phyloP scores from a whole-genome alignment of 2,113 vertebrate genomes.

The Panthera tigris region DNA sequence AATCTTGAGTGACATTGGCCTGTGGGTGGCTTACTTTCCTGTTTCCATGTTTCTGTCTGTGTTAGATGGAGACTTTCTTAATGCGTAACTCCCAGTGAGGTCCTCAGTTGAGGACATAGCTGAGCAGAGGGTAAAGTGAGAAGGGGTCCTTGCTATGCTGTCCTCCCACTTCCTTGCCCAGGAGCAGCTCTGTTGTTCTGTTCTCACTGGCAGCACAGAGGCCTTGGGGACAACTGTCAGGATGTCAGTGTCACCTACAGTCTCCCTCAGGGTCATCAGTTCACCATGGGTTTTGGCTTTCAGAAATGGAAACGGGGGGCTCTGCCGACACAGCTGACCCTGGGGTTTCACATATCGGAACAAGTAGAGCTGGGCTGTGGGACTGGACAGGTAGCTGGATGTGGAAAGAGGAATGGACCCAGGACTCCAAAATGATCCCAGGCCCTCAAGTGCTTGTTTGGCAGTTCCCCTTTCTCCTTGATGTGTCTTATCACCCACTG shows the following conservation, averaged over 20 bases:
- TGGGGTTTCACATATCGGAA: slow-evolving; percentile 90
- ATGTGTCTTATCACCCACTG: neutral
- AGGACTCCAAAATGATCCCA: neutral
- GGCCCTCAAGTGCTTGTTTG: neutral
- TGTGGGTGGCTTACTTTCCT: neutral
- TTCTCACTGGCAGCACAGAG: slow-evolving; percentile 90
- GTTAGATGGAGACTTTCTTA: neutral
- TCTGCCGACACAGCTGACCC: slow-evolving; percentile 87
- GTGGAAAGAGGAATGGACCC: slow-evolving; percentile 1
- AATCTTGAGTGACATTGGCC: neutral
- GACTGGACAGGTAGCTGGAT: slow-evolving; percentile 91
- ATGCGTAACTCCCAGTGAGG: neutral
- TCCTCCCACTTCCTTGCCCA: neutral
- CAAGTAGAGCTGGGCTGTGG: slow-evolving; percentile 88
- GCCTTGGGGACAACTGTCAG: slow-evolving; percentile 91
- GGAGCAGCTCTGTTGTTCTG: neutral
- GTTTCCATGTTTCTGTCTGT: neutral
- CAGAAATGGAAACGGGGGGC: slow-evolving; percentile 89
- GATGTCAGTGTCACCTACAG: slow-evolving; percentile 86
- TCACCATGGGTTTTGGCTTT: slow-evolving; percentile 91
- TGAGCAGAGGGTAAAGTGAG: neutral
- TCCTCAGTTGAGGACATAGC: neutral
- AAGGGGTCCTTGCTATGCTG: neutral
- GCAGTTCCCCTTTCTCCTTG: neutral
- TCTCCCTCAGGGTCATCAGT: slow-evolving; percentile 88